Evolutionary conservation across 2,888 invertebrate species (phyloP), one percentile per base, ranked within the genome.

Genomic region (Prenolepis imparis): DNA sequence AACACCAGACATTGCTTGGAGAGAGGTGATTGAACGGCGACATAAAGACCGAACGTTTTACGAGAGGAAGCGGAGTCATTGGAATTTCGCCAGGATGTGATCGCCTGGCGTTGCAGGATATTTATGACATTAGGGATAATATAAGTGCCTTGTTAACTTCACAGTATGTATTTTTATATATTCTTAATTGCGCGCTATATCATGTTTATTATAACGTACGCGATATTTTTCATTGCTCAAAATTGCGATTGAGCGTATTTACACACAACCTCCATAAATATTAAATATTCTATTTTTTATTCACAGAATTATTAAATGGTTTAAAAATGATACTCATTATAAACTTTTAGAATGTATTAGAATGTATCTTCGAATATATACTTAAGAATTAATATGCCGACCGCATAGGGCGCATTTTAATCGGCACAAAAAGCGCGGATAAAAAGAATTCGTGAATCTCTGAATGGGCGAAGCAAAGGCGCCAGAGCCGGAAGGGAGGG

Each of bases 1-100:
- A 85, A 86, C 66, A 84, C 24, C 78, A 74, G 70, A 80, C 59
- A 21, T 28, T 55, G 78, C 68, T 36, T 18, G 52, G n/a, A 48
- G 72, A 73, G 72, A 84, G 89, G 87, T 89, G 84, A 89, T 72
- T 64, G 85, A 83, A 89, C 88, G 84, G 68, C 63, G 66, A 55
- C 81, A 63, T 84, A 88, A 86, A 88, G 64, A 48, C 64, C 70
- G 32, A 21, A 78, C 78, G 44, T 78, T 78, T 78, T 78, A 82
- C 24, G 64, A 66, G 81, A 80, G 59, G 66, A 74, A 32, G 72
- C 24, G 73, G 74, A 83, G 78, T 82, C 83, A 75, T 77, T 90
- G 87, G 88, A 90, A 90, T 89, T 84, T 80, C 85, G 84, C 88
- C 89, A 85, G 70, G 55, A 74, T 78, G 72, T 18, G 28, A 57